Percentiles rank a stretch among this genome's conserved stretches.
phyloP scores from a whole-genome alignment of 30 jellyfish, hydroid and myxozoan genomes.

The Catostylus mosaicus region DNA sequence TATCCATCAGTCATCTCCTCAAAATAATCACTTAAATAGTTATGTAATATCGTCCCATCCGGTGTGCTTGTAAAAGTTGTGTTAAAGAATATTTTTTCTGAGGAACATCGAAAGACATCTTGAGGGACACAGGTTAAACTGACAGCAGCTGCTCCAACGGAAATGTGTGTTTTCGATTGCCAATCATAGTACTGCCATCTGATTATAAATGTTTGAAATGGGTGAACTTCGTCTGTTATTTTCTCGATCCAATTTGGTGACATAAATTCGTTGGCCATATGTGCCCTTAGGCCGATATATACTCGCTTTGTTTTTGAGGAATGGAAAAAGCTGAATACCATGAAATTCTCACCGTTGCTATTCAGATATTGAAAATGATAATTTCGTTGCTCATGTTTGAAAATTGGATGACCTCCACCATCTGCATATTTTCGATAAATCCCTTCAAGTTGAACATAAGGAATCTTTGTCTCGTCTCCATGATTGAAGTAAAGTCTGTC shows the following conservation, averaged over 20 bases:
- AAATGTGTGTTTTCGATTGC: constrained; percentile 14
- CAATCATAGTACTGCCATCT: constrained; percentile 48
- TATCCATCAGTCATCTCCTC: constrained; percentile 21
- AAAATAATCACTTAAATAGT: constrained; percentile 38
- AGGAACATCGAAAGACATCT: constrained; percentile 46
- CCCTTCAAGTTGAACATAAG: constrained; percentile 24
- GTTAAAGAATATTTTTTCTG: constrained; percentile 30
- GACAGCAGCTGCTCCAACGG: background rate
- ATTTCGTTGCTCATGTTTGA: constrained; percentile 44
- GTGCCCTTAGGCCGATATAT: constrained; percentile 24
- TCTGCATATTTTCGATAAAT: background rate
- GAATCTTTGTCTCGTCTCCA: constrained; percentile 30
- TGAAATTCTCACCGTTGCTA: background rate
- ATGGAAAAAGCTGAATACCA: background rate
- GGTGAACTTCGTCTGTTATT: constrained; percentile 23
- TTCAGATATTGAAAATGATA: constrained; percentile 11
- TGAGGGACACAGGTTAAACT: constrained; percentile 19
- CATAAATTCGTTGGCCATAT: constrained; percentile 5
- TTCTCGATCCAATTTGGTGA: constrained; percentile 13
- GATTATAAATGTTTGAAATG: constrained; percentile 23
- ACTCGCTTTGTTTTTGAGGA: background rate
- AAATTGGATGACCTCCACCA: constrained; percentile 10
- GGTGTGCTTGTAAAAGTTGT: constrained; percentile 21
- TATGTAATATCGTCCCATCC: constrained; percentile 18
- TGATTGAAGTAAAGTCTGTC: constrained; percentile 7